Conservation (phyloP, 1,140 invertebrate genomes). For the Sarcophaga peregrina region DNA sequence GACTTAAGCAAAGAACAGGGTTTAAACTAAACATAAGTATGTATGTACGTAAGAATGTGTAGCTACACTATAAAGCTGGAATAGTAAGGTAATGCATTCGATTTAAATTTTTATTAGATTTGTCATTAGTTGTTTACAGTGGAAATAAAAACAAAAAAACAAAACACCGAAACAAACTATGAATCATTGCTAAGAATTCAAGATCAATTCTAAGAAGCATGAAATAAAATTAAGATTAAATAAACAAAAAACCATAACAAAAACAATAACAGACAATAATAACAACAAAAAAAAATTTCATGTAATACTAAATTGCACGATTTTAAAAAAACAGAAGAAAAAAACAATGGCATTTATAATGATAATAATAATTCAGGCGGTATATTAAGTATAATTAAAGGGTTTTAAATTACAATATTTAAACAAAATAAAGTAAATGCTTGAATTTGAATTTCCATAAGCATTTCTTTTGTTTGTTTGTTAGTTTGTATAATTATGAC, state of each 20-base stretch:
- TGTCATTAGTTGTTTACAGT: slow-evolving; percentile 9
- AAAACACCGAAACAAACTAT: not conserved
- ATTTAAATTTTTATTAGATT: slow-evolving; percentile 29
- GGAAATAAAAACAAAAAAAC: not conserved
- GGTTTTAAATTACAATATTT: not conserved
- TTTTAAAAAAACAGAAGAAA: not conserved
- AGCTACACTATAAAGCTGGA: too few species aligned
- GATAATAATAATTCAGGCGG: not conserved
- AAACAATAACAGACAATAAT: too few species aligned
- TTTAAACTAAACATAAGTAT: too few species aligned
- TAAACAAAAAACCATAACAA: not conserved
- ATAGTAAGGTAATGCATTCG: too few species aligned
- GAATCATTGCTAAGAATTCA: not conserved
- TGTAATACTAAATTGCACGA: slow-evolving; percentile 9
- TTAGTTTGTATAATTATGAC: not conserved
- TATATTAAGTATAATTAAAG: slow-evolving; percentile 33
- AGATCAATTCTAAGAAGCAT: slow-evolving; percentile 16
- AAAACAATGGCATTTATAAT: not conserved
- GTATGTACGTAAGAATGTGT: too few species aligned
- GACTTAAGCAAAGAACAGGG: too few species aligned
- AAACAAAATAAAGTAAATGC: not conserved
- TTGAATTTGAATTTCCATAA: too few species aligned
- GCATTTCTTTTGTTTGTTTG: not conserved
- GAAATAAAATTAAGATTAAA: not conserved
- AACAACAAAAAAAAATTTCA: not conserved